A percentile compares a stretch with the other conserved stretches of the same genome.
These are phyloP conservation scores for Micropterix aruncella DNA, from an alignment of 2,888 invertebrate species.

Conservation along the genomic window DNA sequence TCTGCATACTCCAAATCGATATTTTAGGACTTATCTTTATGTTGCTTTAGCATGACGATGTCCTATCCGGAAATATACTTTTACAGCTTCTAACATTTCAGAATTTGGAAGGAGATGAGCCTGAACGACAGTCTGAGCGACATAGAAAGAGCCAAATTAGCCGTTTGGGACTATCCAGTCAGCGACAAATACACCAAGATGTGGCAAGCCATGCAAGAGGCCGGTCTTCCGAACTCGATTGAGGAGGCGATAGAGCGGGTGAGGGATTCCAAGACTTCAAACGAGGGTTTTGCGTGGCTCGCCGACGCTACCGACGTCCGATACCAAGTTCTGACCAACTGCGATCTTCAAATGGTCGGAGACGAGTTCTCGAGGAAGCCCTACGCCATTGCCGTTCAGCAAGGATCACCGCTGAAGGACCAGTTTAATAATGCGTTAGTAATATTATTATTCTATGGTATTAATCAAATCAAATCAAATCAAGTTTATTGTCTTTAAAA, in stretches of 20 bases:
- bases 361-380: conserved; percentile 97
- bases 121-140: conserved; percentile 85
- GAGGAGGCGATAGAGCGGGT: conserved; percentile 71
- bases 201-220: conserved; percentile 90
- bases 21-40: no score
- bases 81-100: no score
- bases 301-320: conserved; percentile 91
- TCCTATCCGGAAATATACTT: no score
- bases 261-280: conserved; percentile 47
- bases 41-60: no score
- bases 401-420: conserved; percentile 87
- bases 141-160: conserved; percentile 81
- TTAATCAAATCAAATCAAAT: no score
- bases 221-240: conserved; percentile 63
- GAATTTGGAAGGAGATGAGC: conserved; percentile 98
- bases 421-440: conserved; percentile 91
- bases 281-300: conserved; percentile 81
- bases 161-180: conserved; percentile 98
- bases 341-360: conserved; percentile 84
- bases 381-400: conserved; percentile 93
- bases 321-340: conserved; percentile 62
- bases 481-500: no score
- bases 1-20: no score
- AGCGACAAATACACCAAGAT: conserved; percentile 98
- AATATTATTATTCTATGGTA: no score